Evolutionary conservation across 30 jellyfish, hydroid and myxozoan genomes (phyloP), one percentile per base, ranked within the genome.

Genomic region (Rhopilema esculentum): DNA sequence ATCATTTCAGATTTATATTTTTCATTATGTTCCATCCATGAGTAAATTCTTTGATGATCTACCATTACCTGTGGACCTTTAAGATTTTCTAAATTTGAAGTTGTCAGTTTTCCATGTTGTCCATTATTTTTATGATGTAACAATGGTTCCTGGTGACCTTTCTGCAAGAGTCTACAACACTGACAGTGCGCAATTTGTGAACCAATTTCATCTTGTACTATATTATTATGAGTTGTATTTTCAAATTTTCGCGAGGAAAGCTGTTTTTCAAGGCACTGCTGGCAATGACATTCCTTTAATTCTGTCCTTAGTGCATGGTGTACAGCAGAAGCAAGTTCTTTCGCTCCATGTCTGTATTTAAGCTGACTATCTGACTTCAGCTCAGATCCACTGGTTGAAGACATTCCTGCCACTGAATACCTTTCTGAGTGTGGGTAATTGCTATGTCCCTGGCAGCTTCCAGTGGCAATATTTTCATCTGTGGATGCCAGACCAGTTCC

Each of bases 1-100:
- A 77, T 30, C 76, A 74, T 75, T 28, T 89, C 97, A 1, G 89
- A 26, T 32, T 82, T 75, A 30, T 69, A 81, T n/a, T 80, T 80
- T 85, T 89, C 97, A 69, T 86, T 95, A 61, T 90, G 96, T 33
- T 91, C 99, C 92, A 95, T 95, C 99, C 99, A 95, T 17, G 91
- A 89, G 33, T 68, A 83, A 24, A 95, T 95, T 71, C 97, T 84
- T 23, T 78, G 66, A 69, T 83, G 93, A 32, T 90, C 96, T 0
- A 77, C 91, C 21, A 75, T 52, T 1, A 72, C 81, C 17, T 52
- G 92, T 4, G 96, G 88, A 27, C 48, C 77, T 78, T 69, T 89
- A 20, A 77, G 30, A 7, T 79, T 66, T 29, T 84, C 97, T 63
- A 79, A 79, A 53, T 69, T 83, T 16, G 88, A 1, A 16, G 97